Evolutionary conservation across 2,113 vertebrate species (phyloP), one percentile per base, ranked within the genome.

Genomic region (Nesospiza acunhae): DNA sequence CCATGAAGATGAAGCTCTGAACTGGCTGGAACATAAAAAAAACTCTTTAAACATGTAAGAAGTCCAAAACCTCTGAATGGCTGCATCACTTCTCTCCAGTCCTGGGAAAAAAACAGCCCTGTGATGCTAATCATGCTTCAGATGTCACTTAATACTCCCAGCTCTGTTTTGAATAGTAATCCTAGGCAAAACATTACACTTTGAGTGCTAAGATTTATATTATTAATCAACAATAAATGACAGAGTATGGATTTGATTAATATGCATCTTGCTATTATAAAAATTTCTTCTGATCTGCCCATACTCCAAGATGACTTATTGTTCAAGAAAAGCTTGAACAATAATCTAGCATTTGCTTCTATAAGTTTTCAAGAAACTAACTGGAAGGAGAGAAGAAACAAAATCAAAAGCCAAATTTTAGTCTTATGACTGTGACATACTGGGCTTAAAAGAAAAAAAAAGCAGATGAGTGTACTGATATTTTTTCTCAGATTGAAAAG

Each of bases 331-430:
- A 91, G 42, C 33, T 69, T 66, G 12, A 93, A 62, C 11, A 42
- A 22, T 27, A 64, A 68, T 21, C 56, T 63, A 67, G 50, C 62
- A 75, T 22, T 84, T 94, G 46, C 59, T 89, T 47, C 56, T 63
- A n/a, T 16, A 90, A 80, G 46, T 90, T 96, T 96, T 82, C 87
- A 94, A 82, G n/a, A 87, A 84, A 55, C 70, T 95, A 72, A 77
- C 63, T 53, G 83, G 35, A 68, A 7, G 33, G 23, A 35, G 20
- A 67, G 35, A 72, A 76, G 35, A 85, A 87, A 37, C 20, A 70
- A 68, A 87, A 41, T 83, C 18, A 79, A 77, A 83, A 62, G 31
- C 11, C 39, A 91, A 90, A 68, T 76, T 93, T 90, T 26, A 84
- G 31, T 49, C 84, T 84, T 70, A 53, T 85, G 60, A 60, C 74